Percentiles rank a stretch among this genome's conserved stretches.
phyloP scores from a whole-genome alignment of 2,888 invertebrate genomes.

The Dicyrtomina minuta region DNA sequence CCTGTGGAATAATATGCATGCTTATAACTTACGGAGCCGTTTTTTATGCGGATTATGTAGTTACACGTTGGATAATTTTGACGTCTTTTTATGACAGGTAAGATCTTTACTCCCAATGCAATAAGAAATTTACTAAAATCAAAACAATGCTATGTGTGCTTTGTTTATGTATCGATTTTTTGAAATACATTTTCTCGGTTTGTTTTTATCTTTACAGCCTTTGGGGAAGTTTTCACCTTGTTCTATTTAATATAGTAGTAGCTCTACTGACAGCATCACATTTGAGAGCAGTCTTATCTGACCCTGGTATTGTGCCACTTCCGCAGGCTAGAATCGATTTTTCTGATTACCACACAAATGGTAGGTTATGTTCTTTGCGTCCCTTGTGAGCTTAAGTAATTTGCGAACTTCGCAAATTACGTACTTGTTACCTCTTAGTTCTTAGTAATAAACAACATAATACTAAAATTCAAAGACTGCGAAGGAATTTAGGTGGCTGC shows the following conservation, averaged over 20 bases:
- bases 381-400: no score
- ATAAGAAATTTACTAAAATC: no score
- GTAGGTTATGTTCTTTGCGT: no score
- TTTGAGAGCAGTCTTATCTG: slow-evolving; percentile 81
- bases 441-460: no score
- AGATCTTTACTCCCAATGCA: slow-evolving; percentile 21
- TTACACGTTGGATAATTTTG: slow-evolving; percentile 77
- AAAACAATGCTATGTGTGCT: no score
- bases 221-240: slow-evolving; percentile 78
- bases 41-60: slow-evolving; percentile 84
- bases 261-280: slow-evolving; percentile 75
- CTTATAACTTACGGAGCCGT: slow-evolving; percentile 76
- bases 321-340: slow-evolving; percentile 73
- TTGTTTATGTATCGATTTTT: no score
- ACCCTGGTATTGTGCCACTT: slow-evolving; percentile 83
- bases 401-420: no score
- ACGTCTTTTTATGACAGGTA: slow-evolving; percentile 80
- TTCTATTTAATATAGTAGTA: slow-evolving; percentile 75
- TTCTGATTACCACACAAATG: slow-evolving; percentile 69
- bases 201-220: slow-evolving; percentile 68
- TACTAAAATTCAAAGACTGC: no score
- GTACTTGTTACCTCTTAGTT: no score
- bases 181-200: no score
- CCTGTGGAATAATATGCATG: slow-evolving; percentile 81
- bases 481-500: no score